Base-by-base conservation (phyloP, 2,888 invertebrate species). In the Spisula subtruncata region DNA sequence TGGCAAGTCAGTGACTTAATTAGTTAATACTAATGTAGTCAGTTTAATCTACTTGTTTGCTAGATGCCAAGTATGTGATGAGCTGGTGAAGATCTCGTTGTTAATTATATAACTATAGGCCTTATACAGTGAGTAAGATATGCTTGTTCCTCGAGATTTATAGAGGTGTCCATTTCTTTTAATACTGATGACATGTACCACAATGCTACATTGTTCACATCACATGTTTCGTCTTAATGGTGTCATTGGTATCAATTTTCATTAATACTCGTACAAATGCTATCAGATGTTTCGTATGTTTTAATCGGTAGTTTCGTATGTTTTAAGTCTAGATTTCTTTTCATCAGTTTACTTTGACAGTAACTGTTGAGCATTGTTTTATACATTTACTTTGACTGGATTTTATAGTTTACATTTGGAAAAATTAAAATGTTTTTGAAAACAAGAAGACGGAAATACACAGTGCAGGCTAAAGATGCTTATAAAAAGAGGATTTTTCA, bases 371-470 rank as follows among this genome's bases (percentile, higher is more conserved):
- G 25, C 32, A 75, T 75, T 32, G 35, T 75, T 75, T 25, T 18
- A 75, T 75, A 32, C 75, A 75, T 75, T 75, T 20, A 32, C 12
- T 6, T 75, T 14, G 29, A 32, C 32, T 75, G 75, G 75, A 75
- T 35, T 32, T 71, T 71, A 71, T 41, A 41, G 2, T 41, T 41
- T 41, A 8, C 41, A 60, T 2, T 32, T 75, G 48, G 81, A 48
- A 25, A 16, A 46, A n/a, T 81, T 10, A 82, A 54, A 20, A 83
- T 83, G 83, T 60, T 25, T n/a, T 75, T 85, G 12, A 46, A 66
- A 29, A 71, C 75, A 18, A 41, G 35, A 32, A 85, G 75, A 79
- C 66, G 79, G 41, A 85, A 85, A 66, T 85, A 85, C 48, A 75
- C 75, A 12, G 54, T 85, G 48, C 85, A 75, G 25, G 51, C 85